Conservation (phyloP, 1,140 invertebrate species). For the Limonius californicus region DNA sequence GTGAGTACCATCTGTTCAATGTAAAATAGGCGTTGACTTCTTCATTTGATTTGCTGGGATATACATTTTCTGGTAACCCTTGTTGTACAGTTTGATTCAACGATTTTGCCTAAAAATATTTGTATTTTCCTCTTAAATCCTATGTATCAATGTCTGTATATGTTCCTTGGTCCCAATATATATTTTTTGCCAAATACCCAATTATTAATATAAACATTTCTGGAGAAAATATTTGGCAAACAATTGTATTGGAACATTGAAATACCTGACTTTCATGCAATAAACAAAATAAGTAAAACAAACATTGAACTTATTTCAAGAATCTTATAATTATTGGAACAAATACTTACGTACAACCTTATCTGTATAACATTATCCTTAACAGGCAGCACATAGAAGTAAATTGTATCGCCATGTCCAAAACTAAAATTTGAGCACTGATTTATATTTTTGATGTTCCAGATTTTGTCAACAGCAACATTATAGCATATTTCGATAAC, state of each 20-base stretch:
- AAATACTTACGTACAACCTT: constrained; percentile 30
- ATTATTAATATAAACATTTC: too few relatives aligned
- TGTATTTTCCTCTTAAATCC: too few relatives aligned
- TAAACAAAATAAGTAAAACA: background rate
- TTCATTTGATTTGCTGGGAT: background rate
- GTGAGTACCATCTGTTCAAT: constrained; percentile 32
- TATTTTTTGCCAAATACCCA: too few relatives aligned
- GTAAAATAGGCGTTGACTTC: constrained; percentile 5
- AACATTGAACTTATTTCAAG: background rate
- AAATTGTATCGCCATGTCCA: constrained; percentile 24
- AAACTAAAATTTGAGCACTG: constrained; percentile 36
- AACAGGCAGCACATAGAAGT: constrained; percentile 34
- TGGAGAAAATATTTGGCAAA: too few relatives aligned
- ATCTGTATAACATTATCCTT: constrained; percentile 39
- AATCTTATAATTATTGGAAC: background rate
- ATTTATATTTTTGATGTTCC: constrained; percentile 38
- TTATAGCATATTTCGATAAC: constrained; percentile 42
- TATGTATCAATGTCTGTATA: background rate
- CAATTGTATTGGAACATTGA: too few relatives aligned
- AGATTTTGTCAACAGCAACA: constrained; percentile 40
- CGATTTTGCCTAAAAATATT: constrained; percentile 35
- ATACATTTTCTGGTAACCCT: constrained; percentile 3
- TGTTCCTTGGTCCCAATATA: too few relatives aligned
- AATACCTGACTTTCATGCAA: background rate
- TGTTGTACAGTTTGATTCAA: constrained; percentile 31